Evolutionary conservation across 2,888 invertebrate species (phyloP).

Genomic region (Scaptomyza polygonia): DNA sequence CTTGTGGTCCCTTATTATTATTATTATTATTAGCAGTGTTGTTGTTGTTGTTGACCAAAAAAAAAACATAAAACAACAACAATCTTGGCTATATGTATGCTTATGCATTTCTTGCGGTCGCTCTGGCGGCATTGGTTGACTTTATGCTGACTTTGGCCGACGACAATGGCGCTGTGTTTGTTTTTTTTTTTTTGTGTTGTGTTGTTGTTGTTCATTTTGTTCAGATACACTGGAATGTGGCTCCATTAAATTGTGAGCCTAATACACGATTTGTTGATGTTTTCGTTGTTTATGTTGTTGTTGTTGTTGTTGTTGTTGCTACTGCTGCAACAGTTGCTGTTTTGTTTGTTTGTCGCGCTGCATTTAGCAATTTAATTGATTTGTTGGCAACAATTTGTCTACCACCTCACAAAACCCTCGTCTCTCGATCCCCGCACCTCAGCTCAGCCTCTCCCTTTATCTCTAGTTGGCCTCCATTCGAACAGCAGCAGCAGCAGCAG

Average conservation of each 20-base stretch:
- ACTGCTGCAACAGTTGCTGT: conserved; percentile 42
- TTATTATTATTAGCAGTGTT: not conserved
- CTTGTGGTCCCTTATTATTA: conserved; percentile 24
- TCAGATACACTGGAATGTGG: conserved; percentile 64
- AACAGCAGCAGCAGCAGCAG: conserved; percentile 33
- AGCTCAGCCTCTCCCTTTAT: not conserved
- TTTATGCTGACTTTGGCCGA: conserved; percentile 2
- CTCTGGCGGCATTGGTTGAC: conserved; percentile 63
- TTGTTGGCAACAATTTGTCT: conserved; percentile 80
- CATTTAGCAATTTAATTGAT: conserved; percentile 73
- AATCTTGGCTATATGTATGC: conserved; percentile 66
- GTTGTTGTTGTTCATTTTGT: conserved; percentile 7
- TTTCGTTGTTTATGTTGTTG: conserved; percentile 40
- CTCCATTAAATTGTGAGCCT: conserved; percentile 77
- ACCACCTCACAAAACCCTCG: conserved; percentile 40
- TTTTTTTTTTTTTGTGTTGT: not conserved
- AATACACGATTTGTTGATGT: conserved; percentile 63
- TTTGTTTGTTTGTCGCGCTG: conserved; percentile 62
- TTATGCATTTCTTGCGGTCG: conserved; percentile 72
- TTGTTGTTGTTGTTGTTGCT: conserved; percentile 7
- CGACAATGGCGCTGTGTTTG: conserved; percentile 57
- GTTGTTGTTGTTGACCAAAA: conserved; percentile 10
- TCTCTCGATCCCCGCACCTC: not conserved
- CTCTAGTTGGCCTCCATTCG: conserved; percentile 45
- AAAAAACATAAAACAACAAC: conserved; percentile 22